phyloP scores from a whole-genome alignment of 2,797 vertebrate genomes.

The Apogon talboti region DNA sequence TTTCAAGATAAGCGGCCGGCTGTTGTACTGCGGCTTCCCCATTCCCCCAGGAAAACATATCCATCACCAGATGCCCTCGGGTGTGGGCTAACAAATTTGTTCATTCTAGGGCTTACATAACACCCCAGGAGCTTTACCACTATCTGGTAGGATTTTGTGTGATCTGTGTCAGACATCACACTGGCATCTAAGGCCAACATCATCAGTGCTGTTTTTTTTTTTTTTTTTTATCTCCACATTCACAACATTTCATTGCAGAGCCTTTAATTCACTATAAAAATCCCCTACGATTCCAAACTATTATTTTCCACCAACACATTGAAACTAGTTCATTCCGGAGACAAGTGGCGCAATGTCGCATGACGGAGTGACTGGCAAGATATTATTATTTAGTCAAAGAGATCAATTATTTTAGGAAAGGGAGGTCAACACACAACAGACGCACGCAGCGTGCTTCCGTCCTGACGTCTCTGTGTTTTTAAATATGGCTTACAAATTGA shows the following conservation, averaged over 20 bases:
- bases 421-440: slow-evolving; percentile 52
- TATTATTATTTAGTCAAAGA: slow-evolving; percentile 68
- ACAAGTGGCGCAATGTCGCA: slow-evolving; percentile 50
- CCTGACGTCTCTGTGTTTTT: slow-evolving; percentile 13
- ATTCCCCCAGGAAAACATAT: slow-evolving; percentile 80
- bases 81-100: slow-evolving; percentile 85
- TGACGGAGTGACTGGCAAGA: slow-evolving; percentile 59
- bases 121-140: slow-evolving; percentile 74
- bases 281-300: slow-evolving; percentile 17
- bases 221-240: background rate
- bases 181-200: slow-evolving; percentile 30
- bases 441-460: slow-evolving; percentile 1
- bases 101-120: slow-evolving; percentile 81
- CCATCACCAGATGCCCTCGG: slow-evolving; percentile 85
- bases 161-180: slow-evolving; percentile 59
- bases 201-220: slow-evolving; percentile 25
- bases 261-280: slow-evolving; percentile 45
- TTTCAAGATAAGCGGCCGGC: slow-evolving; percentile 81
- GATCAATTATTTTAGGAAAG: slow-evolving; percentile 64
- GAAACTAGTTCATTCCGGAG: slow-evolving; percentile 35
- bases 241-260: slow-evolving; percentile 49
- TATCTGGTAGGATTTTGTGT: slow-evolving; percentile 66
- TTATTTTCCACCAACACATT: slow-evolving; percentile 49
- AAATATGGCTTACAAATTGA: slow-evolving; percentile 44
- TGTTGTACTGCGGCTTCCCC: slow-evolving; percentile 72